Evolutionary conservation across 2,797 vertebrate genomes (phyloP), one percentile per base, ranked within the genome.

Genomic region (Malacoctenus gilli): DNA sequence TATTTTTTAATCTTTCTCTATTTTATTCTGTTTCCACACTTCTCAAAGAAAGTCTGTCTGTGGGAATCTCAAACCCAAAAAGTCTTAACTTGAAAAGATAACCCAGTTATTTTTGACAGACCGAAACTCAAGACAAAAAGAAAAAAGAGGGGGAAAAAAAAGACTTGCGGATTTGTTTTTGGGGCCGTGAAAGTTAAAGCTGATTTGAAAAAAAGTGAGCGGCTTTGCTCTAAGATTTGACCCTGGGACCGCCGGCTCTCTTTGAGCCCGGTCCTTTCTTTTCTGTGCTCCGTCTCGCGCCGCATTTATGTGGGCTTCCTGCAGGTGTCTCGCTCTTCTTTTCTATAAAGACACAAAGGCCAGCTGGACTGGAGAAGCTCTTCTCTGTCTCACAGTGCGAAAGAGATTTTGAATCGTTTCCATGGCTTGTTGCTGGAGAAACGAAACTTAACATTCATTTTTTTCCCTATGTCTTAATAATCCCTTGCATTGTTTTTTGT

Each of bases 1-100:
- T 25, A 4, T 25, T 25, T 25, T n/a, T 14, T 35, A 14, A n/a
- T n/a, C 14, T 35, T n/a, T 14, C 12, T 14, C 2, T 35, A 12
- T 19, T 8, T 38, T 16, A 14, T 4, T 19, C 36, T 37, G 36
- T 16, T 38, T 14, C 15, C 16, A 23, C 13, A 31, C 28, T 34
- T 28, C n/a, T n/a, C 10, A 16, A 40, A 25, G 37, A 42, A 43
- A 25, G 40, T 37, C 28, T 34, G 19, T 25, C 23, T 35, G 46
- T 21, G 8, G 32, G 20, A 16, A 20, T 23, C 9, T 4, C n/a
- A 25, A 25, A 8, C n/a, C 3, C 32, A 48, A 31, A 31, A 42
- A 44, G 3, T 15, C 16, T 18, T 16, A 38, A 8, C 31, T 13
- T 31, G 10, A 16, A 46, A 30, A n/a, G 10, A 46, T 18, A 30